Conservation (phyloP, 2,888 invertebrate genomes). For the Athalia circularis region DNA sequence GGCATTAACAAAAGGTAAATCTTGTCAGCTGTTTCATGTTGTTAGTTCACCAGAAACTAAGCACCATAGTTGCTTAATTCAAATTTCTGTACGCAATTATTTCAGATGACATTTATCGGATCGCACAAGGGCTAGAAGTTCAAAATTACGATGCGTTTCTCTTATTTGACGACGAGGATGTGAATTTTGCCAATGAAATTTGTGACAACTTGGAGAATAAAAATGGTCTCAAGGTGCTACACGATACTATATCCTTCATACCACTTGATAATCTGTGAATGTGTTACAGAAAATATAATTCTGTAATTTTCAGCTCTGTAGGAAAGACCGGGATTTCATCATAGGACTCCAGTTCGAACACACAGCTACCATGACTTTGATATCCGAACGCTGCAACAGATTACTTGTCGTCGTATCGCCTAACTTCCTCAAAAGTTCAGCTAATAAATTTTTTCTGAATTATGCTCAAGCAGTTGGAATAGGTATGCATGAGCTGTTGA, state of each 20-base stretch:
- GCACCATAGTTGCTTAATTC: neutral
- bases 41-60: slow-evolving; percentile 9
- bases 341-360: slow-evolving; percentile 84
- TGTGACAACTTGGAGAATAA: slow-evolving; percentile 79
- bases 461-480: slow-evolving; percentile 89
- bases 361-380: slow-evolving; percentile 83
- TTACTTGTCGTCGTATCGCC: slow-evolving; percentile 88
- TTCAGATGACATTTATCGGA: slow-evolving; percentile 77
- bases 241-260: slow-evolving; percentile 16
- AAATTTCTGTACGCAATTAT: slow-evolving; percentile 33
- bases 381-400: slow-evolving; percentile 85
- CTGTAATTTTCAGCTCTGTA: slow-evolving; percentile 79
- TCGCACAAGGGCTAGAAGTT: slow-evolving; percentile 74
- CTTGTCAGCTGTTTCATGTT: neutral
- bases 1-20: slow-evolving; percentile 68
- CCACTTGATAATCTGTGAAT: neutral
- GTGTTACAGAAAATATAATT: neutral
- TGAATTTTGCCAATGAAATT: slow-evolving; percentile 81
- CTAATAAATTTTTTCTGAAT: slow-evolving; percentile 86
- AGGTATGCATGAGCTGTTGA: slow-evolving; percentile 75
- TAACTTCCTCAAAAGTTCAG: slow-evolving; percentile 83
- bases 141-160: slow-evolving; percentile 88
- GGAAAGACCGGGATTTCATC: slow-evolving; percentile 84
- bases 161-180: slow-evolving; percentile 84
- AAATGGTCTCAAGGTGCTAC: slow-evolving; percentile 79